Evolutionary conservation across 2,888 invertebrate species (phyloP).

Genomic region (Tetragonisca angustula): DNA sequence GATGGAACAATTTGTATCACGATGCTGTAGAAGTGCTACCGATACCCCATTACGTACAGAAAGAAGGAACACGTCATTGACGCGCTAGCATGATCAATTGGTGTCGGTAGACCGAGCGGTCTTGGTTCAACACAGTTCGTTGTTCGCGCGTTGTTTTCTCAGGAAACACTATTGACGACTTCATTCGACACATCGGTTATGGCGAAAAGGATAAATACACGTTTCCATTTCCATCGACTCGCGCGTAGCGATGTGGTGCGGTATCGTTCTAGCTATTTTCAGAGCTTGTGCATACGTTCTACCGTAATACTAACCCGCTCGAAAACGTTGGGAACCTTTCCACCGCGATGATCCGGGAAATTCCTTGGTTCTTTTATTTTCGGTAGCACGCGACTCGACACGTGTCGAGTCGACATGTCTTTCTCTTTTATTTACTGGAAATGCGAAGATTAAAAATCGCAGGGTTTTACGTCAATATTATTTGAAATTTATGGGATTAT

Average conservation of each 20-base stretch:
- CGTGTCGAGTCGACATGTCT: background rate
- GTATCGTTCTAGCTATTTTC: slow-evolving; percentile 66
- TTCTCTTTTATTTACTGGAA: background rate
- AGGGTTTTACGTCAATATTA: too few relatives aligned
- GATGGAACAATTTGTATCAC: background rate
- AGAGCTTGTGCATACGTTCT: slow-evolving; percentile 59
- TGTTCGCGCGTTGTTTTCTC: slow-evolving; percentile 50
- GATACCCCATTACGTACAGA: background rate
- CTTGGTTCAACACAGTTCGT: background rate
- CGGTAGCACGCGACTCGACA: background rate
- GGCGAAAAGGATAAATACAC: slow-evolving; percentile 61
- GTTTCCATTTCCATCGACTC: slow-evolving; percentile 65
- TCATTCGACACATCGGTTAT: slow-evolving; percentile 46
- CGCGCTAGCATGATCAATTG: background rate
- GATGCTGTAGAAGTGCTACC: background rate
- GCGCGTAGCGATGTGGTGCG: slow-evolving; percentile 39
- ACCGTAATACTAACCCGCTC: slow-evolving; percentile 55
- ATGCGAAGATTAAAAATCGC: too few relatives aligned
- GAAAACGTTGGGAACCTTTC: slow-evolving; percentile 51
- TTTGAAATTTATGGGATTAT: too few relatives aligned
- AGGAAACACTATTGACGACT: slow-evolving; percentile 60
- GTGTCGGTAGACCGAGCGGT: background rate
- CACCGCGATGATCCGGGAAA: background rate
- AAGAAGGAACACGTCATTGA: too few relatives aligned
- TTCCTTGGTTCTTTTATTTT: slow-evolving; percentile 36